A percentile compares a stretch with the other conserved stretches of the same genome.
These are phyloP conservation scores for Conchocele bisecta DNA, from an alignment of 2,888 invertebrate species.

Conservation along the genomic window DNA sequence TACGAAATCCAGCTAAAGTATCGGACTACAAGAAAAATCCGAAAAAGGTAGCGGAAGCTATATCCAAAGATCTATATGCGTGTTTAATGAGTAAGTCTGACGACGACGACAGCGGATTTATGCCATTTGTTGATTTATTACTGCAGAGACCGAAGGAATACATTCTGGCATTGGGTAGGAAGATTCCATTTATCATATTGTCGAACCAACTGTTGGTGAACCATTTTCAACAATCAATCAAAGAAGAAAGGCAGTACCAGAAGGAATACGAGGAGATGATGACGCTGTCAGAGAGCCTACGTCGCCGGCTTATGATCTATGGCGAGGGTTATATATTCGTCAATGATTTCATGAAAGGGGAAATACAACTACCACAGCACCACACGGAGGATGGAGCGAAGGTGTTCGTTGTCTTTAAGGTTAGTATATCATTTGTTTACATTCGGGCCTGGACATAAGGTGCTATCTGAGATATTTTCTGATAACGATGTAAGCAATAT, in stretches of 20 bases:
- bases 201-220: slow-evolving; percentile 65
- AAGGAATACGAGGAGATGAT: slow-evolving; percentile 59
- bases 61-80: slow-evolving; percentile 37
- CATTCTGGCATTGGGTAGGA: slow-evolving; percentile 40
- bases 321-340: slow-evolving; percentile 64
- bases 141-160: slow-evolving; percentile 55
- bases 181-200: slow-evolving; percentile 60
- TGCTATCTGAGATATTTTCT: no score
- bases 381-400: slow-evolving; percentile 23
- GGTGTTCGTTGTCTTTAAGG: no score
- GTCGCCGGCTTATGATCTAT: slow-evolving; percentile 60
- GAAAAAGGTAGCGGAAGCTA: slow-evolving; percentile 39
- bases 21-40: slow-evolving; percentile 53
- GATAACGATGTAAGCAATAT: no score
- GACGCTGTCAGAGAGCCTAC: slow-evolving; percentile 58
- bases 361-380: slow-evolving; percentile 42
- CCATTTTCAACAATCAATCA: slow-evolving; percentile 50
- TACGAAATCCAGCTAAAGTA: slow-evolving; percentile 27
- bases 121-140: slow-evolving; percentile 39
- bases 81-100: slow-evolving; percentile 22
- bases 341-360: slow-evolving; percentile 57
- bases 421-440: no score
- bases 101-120: slow-evolving; percentile 11
- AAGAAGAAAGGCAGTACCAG: slow-evolving; percentile 49
- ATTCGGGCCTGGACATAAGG: no score